Conservation (phyloP, 2,888 invertebrate species). For the Deilephila porcellus region DNA sequence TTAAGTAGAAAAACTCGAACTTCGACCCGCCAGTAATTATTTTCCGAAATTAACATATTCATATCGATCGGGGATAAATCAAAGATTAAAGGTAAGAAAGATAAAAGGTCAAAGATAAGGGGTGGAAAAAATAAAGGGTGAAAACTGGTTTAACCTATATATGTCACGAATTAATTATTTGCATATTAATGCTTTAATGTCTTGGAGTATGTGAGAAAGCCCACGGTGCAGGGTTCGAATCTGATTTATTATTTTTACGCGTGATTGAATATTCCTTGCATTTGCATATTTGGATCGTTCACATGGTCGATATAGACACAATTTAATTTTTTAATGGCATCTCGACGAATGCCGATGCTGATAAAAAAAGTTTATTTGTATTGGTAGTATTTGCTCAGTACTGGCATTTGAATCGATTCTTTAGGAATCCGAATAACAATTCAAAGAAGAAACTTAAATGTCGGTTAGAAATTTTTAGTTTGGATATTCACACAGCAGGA, state of each 20-base stretch:
- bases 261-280: conserved; percentile 52
- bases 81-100: conserved; percentile 77
- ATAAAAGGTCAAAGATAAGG: conserved; percentile 82
- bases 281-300: conserved; percentile 31
- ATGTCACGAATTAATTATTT: conserved; percentile 73
- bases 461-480: background rate
- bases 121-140: conserved; percentile 48
- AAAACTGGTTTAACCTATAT: conserved; percentile 68
- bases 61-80: conserved; percentile 63
- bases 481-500: background rate
- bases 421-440: background rate
- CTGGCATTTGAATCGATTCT: background rate
- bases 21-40: conserved; percentile 67
- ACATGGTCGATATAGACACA: conserved; percentile 12
- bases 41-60: conserved; percentile 72
- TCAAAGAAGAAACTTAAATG: background rate
- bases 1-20: conserved; percentile 62
- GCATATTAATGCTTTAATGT: conserved; percentile 68
- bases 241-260: conserved; percentile 66
- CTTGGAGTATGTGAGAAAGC: conserved; percentile 69
- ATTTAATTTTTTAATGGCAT: conserved; percentile 43
- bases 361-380: conserved; percentile 9
- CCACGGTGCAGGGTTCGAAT: conserved; percentile 31
- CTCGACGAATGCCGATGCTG: conserved; percentile 36
- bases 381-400: background rate